Conservation (phyloP, 2,113 vertebrate genomes). For the Pleuronectes platessa region DNA sequence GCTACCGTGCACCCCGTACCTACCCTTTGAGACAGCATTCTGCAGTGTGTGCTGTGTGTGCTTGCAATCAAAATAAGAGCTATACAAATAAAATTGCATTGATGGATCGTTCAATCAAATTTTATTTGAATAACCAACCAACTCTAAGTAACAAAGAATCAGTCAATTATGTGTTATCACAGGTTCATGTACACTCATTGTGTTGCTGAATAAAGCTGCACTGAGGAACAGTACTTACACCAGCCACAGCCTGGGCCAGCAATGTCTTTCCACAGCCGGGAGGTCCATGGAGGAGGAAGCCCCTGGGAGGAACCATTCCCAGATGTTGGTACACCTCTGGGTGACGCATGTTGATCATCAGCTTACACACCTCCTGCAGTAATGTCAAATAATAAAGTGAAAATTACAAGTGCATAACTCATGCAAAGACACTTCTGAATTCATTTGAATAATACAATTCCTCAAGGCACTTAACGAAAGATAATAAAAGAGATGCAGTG, state of each 20-base stretch:
- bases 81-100: too few species aligned
- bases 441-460: too few species aligned
- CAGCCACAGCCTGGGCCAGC: constrained; percentile 94
- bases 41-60: too few species aligned
- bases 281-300: constrained; percentile 95
- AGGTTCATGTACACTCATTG: background rate
- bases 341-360: constrained; percentile 93
- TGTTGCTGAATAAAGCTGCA: too few species aligned
- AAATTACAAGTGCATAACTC: background rate
- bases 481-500: too few species aligned
- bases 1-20: too few species aligned
- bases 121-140: too few species aligned
- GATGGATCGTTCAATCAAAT: too few species aligned
- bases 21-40: too few species aligned
- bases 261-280: constrained; percentile 97
- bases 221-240: constrained; percentile 82
- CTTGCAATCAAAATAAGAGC: too few species aligned
- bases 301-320: constrained; percentile 90
- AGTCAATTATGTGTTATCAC: background rate
- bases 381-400: background rate
- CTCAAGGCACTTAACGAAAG: too few species aligned
- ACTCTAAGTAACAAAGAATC: too few species aligned
- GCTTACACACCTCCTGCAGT: constrained; percentile 91
- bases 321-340: constrained; percentile 93
- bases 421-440: background rate